Percentiles rank a stretch among this genome's conserved stretches.
Conservation (phyloP, 1,140 invertebrate genomes). For the Bombus vancouverensis region DNA sequence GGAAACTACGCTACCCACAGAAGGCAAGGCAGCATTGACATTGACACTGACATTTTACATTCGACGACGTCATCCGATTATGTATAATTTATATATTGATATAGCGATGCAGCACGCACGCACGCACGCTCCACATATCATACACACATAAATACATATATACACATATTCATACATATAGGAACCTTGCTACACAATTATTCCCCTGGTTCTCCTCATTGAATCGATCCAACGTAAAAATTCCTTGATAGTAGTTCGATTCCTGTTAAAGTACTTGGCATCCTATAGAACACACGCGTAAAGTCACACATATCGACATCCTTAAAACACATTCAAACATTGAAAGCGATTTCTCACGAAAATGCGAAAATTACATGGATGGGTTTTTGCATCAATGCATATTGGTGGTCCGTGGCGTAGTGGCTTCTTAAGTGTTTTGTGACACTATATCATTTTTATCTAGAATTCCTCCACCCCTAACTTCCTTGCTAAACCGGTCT, state of each 20-base stretch:
- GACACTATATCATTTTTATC: conserved; percentile 61
- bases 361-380: conserved; percentile 53
- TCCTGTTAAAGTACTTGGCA: background rate
- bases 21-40: conserved; percentile 83
- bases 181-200: background rate
- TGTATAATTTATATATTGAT: conserved; percentile 63
- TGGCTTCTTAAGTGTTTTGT: conserved; percentile 76
- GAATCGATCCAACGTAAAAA: background rate
- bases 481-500: conserved; percentile 63
- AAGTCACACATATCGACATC: conserved; percentile 15
- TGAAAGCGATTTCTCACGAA: conserved; percentile 17
- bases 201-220: too few relatives aligned
- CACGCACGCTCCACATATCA: conserved; percentile 57
- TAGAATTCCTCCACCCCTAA: conserved; percentile 63
- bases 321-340: background rate
- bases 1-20: conserved; percentile 90
- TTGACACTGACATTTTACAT: conserved; percentile 71
- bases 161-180: conserved; percentile 7
- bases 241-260: conserved; percentile 8
- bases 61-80: conserved; percentile 52
- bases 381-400: conserved; percentile 66
- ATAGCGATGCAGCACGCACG: conserved; percentile 69
- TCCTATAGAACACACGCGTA: background rate
- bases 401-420: conserved; percentile 77
- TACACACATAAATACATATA: background rate